phyloP scores from a whole-genome alignment of 2,888 invertebrate species.

The Trissonchulus sp. region DNA sequence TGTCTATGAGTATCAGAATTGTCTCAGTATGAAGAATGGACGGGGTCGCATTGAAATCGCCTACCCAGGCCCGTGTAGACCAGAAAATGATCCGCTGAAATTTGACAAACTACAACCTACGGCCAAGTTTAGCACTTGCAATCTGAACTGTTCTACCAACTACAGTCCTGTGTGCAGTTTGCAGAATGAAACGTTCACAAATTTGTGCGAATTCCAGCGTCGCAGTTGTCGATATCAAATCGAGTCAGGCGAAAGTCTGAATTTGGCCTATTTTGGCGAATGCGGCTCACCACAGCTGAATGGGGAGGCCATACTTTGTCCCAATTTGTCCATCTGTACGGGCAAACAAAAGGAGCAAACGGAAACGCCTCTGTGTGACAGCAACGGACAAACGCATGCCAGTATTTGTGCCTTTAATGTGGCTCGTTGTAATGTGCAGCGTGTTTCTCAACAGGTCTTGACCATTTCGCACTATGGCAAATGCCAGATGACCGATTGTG shows the following conservation, averaged over 20 bases:
- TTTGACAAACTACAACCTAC: too few relatives aligned
- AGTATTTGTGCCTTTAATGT: conserved; percentile 14
- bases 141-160: not conserved
- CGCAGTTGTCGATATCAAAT: not conserved
- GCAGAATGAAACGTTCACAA: not conserved
- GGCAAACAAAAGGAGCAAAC: not conserved
- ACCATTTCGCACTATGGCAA: conserved; percentile 9
- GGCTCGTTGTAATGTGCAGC: not conserved
- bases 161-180: conserved; percentile 9
- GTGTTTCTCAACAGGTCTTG: not conserved
- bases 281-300: not conserved
- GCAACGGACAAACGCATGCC: conserved; percentile 9
- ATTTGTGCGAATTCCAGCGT: conserved; percentile 10
- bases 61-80: not conserved
- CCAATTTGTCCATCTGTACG: not conserved
- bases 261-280: not conserved
- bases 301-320: not conserved
- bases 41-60: conserved; percentile 1
- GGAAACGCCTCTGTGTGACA: not conserved
- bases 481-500: conserved; percentile 1
- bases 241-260: not conserved
- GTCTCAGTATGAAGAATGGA: conserved; percentile 1
- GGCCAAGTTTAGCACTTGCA: not conserved
- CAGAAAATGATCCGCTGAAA: not conserved
- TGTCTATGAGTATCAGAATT: conserved; percentile 24